Conservation (phyloP, 37 sponge, comb jelly and placozoan species). For the Ianthella basta region DNA sequence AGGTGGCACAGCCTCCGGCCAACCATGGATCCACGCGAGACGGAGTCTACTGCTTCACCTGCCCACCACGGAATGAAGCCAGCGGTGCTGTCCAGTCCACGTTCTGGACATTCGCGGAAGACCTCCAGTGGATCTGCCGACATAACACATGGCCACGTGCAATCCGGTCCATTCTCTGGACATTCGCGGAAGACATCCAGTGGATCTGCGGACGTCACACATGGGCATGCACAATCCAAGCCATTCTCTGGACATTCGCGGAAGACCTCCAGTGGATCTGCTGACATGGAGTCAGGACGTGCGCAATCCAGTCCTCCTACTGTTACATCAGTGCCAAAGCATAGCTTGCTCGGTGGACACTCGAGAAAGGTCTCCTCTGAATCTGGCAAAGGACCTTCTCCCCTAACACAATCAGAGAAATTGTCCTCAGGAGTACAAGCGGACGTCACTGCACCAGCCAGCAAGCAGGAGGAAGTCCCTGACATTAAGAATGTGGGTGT, state of each 20-base stretch:
- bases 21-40: slow-evolving; percentile 32
- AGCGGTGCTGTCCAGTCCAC: not conserved
- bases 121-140: slow-evolving; percentile 14
- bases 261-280: not conserved
- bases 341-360: not conserved
- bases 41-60: not conserved
- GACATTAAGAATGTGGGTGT: no score
- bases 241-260: not conserved
- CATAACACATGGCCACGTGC: not conserved
- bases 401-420: no score
- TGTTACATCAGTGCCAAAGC: no score
- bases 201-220: not conserved
- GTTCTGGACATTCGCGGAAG: not conserved
- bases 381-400: not conserved
- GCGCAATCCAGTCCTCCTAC: no score
- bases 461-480: no score
- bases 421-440: no score
- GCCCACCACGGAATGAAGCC: not conserved
- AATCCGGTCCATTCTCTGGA: no score
- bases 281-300: not conserved
- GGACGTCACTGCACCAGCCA: no score
- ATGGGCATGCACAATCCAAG: no score
- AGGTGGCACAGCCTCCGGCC: slow-evolving; percentile 52
- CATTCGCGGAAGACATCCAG: slow-evolving; percentile 1
- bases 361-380: not conserved